phyloP scores from a whole-genome alignment of 2,113 vertebrate species.

The Pelusios castaneus region DNA sequence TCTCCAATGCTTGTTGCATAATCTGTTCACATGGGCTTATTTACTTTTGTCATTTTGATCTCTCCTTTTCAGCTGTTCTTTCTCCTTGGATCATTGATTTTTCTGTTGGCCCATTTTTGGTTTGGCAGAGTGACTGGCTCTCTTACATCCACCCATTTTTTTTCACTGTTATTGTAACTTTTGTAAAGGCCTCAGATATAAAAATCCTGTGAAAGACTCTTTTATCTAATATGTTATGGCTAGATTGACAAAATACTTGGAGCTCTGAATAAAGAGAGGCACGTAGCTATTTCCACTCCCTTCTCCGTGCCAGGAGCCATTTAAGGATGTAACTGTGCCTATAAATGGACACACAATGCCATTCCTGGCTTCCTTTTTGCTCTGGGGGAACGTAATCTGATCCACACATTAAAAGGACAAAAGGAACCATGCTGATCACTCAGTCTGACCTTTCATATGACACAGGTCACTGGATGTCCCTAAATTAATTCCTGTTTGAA shows the following conservation, averaged over 20 bases:
- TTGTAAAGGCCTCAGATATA: neutral
- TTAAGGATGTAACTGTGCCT: neutral
- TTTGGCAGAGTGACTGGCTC: neutral
- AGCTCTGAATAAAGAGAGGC: neutral
- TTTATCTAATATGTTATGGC: neutral
- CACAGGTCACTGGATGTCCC: too few species aligned
- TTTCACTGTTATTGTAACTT: neutral
- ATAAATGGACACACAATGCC: neutral
- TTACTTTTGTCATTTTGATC: too few species aligned
- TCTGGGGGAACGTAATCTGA: neutral
- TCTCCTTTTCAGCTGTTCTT: too few species aligned
- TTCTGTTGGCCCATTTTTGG: too few species aligned
- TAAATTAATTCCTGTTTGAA: too few species aligned
- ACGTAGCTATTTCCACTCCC: neutral
- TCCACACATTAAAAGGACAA: too few species aligned
- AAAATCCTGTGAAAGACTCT: neutral
- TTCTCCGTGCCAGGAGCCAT: neutral
- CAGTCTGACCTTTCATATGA: too few species aligned
- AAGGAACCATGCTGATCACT: too few species aligned
- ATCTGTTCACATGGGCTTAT: too few species aligned
- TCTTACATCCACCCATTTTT: accelerated
- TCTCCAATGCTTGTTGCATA: neutral
- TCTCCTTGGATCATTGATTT: too few species aligned
- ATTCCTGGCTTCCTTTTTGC: neutral
- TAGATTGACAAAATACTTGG: neutral